Evolutionary conservation across 1,140 invertebrate species (phyloP), one percentile per base, ranked within the genome.

Genomic region (Lucilia sericata): DNA sequence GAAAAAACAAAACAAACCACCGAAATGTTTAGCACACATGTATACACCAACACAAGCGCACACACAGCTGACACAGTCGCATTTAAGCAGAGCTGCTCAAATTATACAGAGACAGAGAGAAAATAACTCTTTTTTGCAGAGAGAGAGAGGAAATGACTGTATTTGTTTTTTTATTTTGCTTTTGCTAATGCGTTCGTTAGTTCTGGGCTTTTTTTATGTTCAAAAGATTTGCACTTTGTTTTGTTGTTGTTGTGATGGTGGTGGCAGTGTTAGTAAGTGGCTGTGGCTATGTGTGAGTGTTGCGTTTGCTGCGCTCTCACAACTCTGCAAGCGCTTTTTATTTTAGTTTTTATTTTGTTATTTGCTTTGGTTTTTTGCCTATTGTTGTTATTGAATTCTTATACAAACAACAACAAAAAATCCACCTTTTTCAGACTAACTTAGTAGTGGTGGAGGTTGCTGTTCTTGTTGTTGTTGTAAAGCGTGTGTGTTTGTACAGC

Each of bases 281-380:
- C 4, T 17, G n/a, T 51, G 76, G 49, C 51, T 51, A 80, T 49
- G 47, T 47, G 49, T 80, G 49, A 80, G n/a, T 49, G 19, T 80
- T 80, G 76, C 42, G 42, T n/a, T 80, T 80, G n/a, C 42, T 76
- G 13, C 14, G 19, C 34, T 36, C 74, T 76, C 76, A 25, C n/a
- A 2, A 21, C 42, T 80, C 76, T 80, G 76, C 76, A 80, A 49
- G 21, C 42, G 17, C 17, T 42, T 19, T 19, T 76, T 36, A 21
- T 49, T 49, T 49, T 80, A 47, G 36, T 49, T 19, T n/a, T 80
- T 49, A 47, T 80, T 49, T 76, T 42, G 83, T 70, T 74, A 84
- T 85, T 51, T 83, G 82, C 65, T 76, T 76, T 42, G 74, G 25
- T 30, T 1, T 42, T 80, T 42, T 49, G 42, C 19, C 19, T 80